Percentiles rank a stretch among this genome's conserved stretches.
Conservation (phyloP, 1,140 invertebrate species). For the Neodiprion pinetum region DNA sequence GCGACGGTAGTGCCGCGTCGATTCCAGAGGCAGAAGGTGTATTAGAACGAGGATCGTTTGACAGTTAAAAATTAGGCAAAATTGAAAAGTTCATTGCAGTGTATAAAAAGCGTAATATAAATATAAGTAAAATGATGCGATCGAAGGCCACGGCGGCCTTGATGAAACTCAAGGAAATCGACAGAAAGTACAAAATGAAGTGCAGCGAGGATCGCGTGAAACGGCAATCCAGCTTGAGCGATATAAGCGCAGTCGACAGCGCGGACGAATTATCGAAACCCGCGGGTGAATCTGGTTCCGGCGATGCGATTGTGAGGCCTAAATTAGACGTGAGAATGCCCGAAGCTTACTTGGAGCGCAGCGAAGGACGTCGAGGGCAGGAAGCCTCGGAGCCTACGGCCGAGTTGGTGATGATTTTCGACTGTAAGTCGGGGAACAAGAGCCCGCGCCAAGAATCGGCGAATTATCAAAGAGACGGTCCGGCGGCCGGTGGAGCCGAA, state of each 20-base stretch:
- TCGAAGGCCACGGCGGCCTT: slow-evolving; percentile 48
- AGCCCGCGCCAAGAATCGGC: too few species aligned
- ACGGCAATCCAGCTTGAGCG: slow-evolving; percentile 25
- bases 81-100: too few species aligned
- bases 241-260: slow-evolving; percentile 23
- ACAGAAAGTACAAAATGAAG: slow-evolving; percentile 47
- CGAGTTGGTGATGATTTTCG: background rate
- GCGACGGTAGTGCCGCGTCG: background rate
- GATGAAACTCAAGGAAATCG: slow-evolving; percentile 45
- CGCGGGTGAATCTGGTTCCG: background rate
- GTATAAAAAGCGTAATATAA: too few species aligned
- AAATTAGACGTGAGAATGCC: slow-evolving; percentile 38
- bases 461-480: background rate
- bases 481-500: background rate
- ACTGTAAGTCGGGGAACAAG: background rate
- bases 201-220: slow-evolving; percentile 27
- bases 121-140: slow-evolving; percentile 33
- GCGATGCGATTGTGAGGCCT: slow-evolving; percentile 17
- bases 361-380: background rate
- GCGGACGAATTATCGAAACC: slow-evolving; percentile 12
- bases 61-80: too few species aligned
- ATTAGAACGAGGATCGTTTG: background rate
- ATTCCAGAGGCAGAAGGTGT: background rate
- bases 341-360: slow-evolving; percentile 24
- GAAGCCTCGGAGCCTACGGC: background rate